Base-by-base conservation (phyloP, 2,113 vertebrate genomes). In the Mus spicilegus region DNA sequence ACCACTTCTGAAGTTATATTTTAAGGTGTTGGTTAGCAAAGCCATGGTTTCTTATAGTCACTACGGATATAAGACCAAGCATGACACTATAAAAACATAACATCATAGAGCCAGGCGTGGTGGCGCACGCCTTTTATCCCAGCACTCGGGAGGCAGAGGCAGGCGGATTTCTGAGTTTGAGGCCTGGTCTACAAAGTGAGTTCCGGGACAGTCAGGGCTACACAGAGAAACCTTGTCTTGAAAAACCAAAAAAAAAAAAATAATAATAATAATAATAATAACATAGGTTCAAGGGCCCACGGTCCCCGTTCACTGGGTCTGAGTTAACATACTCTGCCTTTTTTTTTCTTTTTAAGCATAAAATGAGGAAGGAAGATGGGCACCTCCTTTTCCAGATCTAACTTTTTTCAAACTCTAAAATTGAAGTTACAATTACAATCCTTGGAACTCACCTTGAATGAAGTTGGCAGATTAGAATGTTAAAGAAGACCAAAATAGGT, bases 311-410 rank as follows among this genome's bases (percentile, higher is more conserved):
- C 42, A 14, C 89, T 67, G 46, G 42, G 24, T 24, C 36, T 91
- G 86, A 49, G 76, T 94, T 72, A 6, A 33, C 3, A 49, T 87
- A n/a, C 63, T 22, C 36, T n/a, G 33, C 26, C 28, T 56, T 76
- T n/a, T 84, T 96, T 93, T 56, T 84, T 96, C 96, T 93, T 51
- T 84, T 96, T 85, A 72, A 9, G 4, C 70, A 10, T 13, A 3
- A 67, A 85, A 86, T 33, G 54, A 81, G 93, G 65, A 96, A 93
- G 78, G 42, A 46, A 33, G 67, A 28, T 20, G 17, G n/a, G 87
- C 56, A 67, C 49, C 67, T 91, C 56, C 91, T 46, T 70, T 92
- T 86, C 73, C 65, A 54, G 63, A n/a, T 22, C 70, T 81, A 12
- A 72, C 72, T 56, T 84, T 72, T 56, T 75, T 58, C 4, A 19